A percentile compares a stretch with the other conserved stretches of the same genome.
Evolutionary conservation across 2,113 vertebrate species (phyloP).

Genomic region (Pteronura brasiliensis): DNA sequence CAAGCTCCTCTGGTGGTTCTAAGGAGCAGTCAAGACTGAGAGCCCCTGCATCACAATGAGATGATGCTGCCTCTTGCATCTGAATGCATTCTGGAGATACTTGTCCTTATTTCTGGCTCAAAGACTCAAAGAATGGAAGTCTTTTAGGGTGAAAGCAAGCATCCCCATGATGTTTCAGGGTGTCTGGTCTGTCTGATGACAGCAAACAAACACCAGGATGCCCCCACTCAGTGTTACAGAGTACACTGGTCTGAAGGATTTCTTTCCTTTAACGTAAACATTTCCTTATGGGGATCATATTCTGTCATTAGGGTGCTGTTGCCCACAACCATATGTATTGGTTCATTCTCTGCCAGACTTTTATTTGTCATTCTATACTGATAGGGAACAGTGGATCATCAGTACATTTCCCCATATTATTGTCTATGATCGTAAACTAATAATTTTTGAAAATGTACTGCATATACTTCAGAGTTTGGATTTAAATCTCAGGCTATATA

Average conservation of each 20-base stretch:
- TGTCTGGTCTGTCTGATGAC: slow-evolving; percentile 40
- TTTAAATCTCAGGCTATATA: not conserved
- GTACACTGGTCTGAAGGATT: slow-evolving; percentile 24
- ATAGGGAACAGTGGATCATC: not conserved
- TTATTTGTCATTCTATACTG: slow-evolving; percentile 31
- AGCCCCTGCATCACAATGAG: not conserved
- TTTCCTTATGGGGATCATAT: slow-evolving; percentile 51
- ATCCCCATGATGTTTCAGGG: slow-evolving; percentile 5
- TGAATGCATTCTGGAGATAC: not conserved
- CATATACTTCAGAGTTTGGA: not conserved
- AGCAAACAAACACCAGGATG: slow-evolving; percentile 54
- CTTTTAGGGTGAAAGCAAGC: slow-evolving; percentile 43
- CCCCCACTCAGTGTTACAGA: not conserved
- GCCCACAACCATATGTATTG: slow-evolving; percentile 57
- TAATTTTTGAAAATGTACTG: not conserved
- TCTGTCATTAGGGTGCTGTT: slow-evolving; percentile 31
- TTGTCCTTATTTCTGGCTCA: not conserved
- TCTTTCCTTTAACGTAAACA: slow-evolving; percentile 51
- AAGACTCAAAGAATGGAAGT: not conserved
- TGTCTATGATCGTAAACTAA: not conserved
- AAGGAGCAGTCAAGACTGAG: not conserved
- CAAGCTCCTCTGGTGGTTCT: slow-evolving; percentile 35
- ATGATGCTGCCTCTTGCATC: not conserved
- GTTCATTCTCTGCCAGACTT: slow-evolving; percentile 34
- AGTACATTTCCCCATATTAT: not conserved